Base-by-base conservation (phyloP, 2,797 vertebrate species). In the Pitangus sulphuratus region DNA sequence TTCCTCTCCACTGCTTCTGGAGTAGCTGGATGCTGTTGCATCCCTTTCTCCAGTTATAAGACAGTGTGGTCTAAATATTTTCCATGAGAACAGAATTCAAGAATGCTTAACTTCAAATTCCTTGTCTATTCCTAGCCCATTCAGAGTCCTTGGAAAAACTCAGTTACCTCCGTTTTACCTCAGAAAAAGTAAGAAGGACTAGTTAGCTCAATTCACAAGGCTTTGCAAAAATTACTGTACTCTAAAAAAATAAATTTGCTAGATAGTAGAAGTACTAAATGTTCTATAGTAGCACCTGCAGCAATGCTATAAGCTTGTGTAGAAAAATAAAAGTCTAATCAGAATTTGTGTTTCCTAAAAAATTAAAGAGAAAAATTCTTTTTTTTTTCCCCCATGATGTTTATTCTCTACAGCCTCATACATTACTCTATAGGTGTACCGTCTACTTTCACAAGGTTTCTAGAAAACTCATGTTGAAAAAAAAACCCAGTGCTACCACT, bases 71-170 rank as follows among this genome's bases (percentile, higher is more conserved):
- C 28, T 90, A 42, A 80, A 84, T 92, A 88, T 90, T 87, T 94
- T 83, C 64, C 47, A 19, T 25, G n/a, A 83, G 71, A 85, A 62
- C 31, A 37, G 89, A 79, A 86, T 51, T 60, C 57, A 66, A 44
- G 85, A 93, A 95, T 74, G 69, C 25, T 83, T 51, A 35, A n/a
- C 39, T 96, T 72, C 65, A 96, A 94, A 90, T 94, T 82, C 68
- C 42, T 82, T 89, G 56, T 79, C 47, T 84, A 5, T 92, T 91
- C 74, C 16, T 42, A 26, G 64, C 53, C 51, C 19, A 3, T 47
- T 77, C 35, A 56, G 47, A 76, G 61, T 64, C 76, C 82, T 74
- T 51, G 30, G 66, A 30, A 77, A 77, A 89, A 66, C 12, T 64
- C 56, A 87, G 45, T 60, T 48, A 54, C n/a, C 44, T 92, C 47